Base-by-base conservation (phyloP, 2,113 vertebrate genomes). In the Pelusios castaneus region DNA sequence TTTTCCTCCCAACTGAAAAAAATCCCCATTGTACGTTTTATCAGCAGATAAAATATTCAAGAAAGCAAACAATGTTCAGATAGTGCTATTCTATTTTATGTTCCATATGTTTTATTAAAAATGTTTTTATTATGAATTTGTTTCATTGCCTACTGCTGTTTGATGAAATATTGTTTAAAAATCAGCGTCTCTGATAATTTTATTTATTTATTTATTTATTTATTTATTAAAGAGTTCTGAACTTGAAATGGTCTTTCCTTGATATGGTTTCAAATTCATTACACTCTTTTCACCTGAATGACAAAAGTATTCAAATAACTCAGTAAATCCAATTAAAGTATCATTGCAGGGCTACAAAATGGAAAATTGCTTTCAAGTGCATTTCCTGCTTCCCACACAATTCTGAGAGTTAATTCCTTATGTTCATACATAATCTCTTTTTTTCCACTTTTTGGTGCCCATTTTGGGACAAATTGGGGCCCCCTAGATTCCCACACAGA, bases 101-200 rank as follows among this genome's bases (percentile, higher is more conserved):
- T 58, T 96, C 88, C 25, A 51, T 89, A 27, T 88, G 43, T 16
- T 94, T 94, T 89, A 45, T 77, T 80, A 92, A 93, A 16, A 70
- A 73, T 95, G 87, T 93, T 77, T 87, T 52, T 92, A 88, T 94
- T 94, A 92, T 95, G 58, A 60, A 97, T 97, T 97, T 97, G 92
- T 91, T 96, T 97, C 96, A 94, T 97, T 97, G 97, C 97, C 97
- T 97, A 91, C 94, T 97, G 70, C 96, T 97, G 95, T 97, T 96
- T 94, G 81, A 94, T 67, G 70, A 91, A 89, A 43, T 88, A 5
- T 4, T 14, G 51, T 79, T 84, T 70, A 27, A 92, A 21, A 86
- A 24, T 83, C 81, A 92, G 49, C n/a, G 73, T 52, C 29, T 84
- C 25, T 27, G 12, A 41, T 58, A 29, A 16, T 41, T n/a, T n/a